phyloP scores from a whole-genome alignment of 37 sponge, comb jelly and placozoan species.

The Aplysina aerophoba region DNA sequence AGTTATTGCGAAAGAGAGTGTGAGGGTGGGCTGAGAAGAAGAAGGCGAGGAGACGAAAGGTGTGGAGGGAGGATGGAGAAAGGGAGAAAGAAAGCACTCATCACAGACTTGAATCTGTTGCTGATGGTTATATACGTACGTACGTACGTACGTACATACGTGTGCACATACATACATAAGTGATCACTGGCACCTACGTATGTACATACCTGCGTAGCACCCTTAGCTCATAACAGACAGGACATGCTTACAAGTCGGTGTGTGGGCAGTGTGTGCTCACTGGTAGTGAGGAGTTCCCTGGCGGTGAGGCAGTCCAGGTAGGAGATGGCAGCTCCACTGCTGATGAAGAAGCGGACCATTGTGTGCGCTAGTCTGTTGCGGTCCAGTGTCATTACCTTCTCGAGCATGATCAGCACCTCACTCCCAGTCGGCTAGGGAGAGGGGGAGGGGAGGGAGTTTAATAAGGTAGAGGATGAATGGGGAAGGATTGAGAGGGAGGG shows the following conservation, averaged over 20 bases:
- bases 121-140: background rate
- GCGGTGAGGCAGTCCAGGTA: conserved; percentile 70
- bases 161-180: conserved; percentile 5
- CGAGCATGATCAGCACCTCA: conserved; percentile 67
- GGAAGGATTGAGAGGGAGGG: background rate
- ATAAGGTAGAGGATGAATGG: background rate
- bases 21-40: conserved; percentile 45
- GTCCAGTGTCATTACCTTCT: conserved; percentile 80
- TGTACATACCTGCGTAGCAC: background rate
- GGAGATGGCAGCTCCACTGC: conserved; percentile 68
- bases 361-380: conserved; percentile 71
- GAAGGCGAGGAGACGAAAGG: background rate
- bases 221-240: too few relatives aligned
- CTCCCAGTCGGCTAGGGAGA: conserved; percentile 58
- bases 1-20: conserved; percentile 87
- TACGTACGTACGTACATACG: background rate
- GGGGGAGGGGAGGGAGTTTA: background rate
- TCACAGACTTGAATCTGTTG: background rate
- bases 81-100: background rate
- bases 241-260: background rate
- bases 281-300: conserved; percentile 56
- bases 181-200: background rate
- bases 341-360: conserved; percentile 86
- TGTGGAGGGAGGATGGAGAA: background rate
- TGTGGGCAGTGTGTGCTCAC: conserved; percentile 50